phyloP scores from a whole-genome alignment of 2,888 invertebrate species.

The Thysanoteuthis rhombus region DNA sequence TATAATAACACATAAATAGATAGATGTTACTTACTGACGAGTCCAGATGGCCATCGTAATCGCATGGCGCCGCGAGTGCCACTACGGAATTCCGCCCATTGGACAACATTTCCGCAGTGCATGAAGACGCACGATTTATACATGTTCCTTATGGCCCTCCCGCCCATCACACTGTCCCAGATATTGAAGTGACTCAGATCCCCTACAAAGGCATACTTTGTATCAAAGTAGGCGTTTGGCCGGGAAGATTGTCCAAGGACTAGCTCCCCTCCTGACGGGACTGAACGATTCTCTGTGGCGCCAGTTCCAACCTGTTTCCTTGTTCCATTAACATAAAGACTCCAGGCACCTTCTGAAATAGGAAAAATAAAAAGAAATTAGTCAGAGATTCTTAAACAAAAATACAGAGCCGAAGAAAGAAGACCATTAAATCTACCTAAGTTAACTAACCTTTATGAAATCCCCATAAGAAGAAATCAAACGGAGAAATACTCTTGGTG shows the following conservation, averaged over 20 bases:
- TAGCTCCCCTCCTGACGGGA: slow-evolving; percentile 62
- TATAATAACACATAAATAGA: no score
- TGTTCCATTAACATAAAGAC: slow-evolving; percentile 47
- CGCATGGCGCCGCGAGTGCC: slow-evolving; percentile 66
- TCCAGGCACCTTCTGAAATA: slow-evolving; percentile 48
- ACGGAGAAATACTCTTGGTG: no score
- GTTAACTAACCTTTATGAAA: no score
- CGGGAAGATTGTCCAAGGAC: slow-evolving; percentile 62
- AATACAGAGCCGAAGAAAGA: no score
- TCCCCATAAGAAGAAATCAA: no score
- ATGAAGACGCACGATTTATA: slow-evolving; percentile 60
- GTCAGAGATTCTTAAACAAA: not conserved
- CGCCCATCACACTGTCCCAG: slow-evolving; percentile 59
- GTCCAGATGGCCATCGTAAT: slow-evolving; percentile 66
- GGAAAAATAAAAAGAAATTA: not conserved
- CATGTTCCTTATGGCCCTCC: slow-evolving; percentile 44
- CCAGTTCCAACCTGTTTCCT: slow-evolving; percentile 40
- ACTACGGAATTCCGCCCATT: slow-evolving; percentile 67
- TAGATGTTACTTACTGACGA: slow-evolving; percentile 45
- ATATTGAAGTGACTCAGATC: slow-evolving; percentile 66
- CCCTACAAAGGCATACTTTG: slow-evolving; percentile 57
- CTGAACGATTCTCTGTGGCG: slow-evolving; percentile 44
- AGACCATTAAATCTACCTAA: no score
- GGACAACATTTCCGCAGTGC: slow-evolving; percentile 66
- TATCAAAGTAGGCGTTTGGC: slow-evolving; percentile 47